phyloP scores from a whole-genome alignment of 2,113 vertebrate genomes.

The Onychostoma macrolepis region DNA sequence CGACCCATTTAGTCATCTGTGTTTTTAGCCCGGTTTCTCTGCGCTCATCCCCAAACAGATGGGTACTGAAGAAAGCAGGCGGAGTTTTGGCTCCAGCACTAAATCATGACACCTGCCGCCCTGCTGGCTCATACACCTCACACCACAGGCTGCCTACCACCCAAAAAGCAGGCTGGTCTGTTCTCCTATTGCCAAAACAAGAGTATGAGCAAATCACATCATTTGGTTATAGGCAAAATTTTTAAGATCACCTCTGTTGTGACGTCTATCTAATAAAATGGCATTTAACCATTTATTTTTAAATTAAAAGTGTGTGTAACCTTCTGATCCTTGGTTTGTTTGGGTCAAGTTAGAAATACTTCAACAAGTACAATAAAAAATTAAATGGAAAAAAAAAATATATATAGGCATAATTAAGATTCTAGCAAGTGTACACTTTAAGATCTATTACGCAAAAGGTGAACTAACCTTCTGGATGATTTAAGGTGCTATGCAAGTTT shows the following conservation, averaged over 20 bases:
- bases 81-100: constrained; percentile 50
- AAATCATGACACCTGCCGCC: constrained; percentile 55
- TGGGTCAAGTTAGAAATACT: background rate
- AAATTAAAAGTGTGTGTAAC: too few species aligned
- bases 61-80: constrained; percentile 46
- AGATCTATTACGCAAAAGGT: background rate
- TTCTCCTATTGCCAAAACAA: background rate
- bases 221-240: background rate
- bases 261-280: background rate
- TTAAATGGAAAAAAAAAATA: too few species aligned
- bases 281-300: too few species aligned
- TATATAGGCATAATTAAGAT: background rate
- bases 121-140: constrained; percentile 43
- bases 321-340: background rate
- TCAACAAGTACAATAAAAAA: too few species aligned
- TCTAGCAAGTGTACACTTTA: background rate
- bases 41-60: constrained; percentile 53
- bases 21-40: constrained; percentile 48
- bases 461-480: background rate
- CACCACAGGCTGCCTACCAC: constrained; percentile 17
- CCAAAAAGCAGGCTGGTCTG: background rate
- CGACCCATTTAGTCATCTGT: constrained; percentile 54
- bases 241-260: background rate
- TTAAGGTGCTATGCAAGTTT: background rate
- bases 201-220: background rate